These are phyloP conservation scores for Drosophila quinaria DNA, from an alignment of 2,888 invertebrate species.

Conservation along the genomic window DNA sequence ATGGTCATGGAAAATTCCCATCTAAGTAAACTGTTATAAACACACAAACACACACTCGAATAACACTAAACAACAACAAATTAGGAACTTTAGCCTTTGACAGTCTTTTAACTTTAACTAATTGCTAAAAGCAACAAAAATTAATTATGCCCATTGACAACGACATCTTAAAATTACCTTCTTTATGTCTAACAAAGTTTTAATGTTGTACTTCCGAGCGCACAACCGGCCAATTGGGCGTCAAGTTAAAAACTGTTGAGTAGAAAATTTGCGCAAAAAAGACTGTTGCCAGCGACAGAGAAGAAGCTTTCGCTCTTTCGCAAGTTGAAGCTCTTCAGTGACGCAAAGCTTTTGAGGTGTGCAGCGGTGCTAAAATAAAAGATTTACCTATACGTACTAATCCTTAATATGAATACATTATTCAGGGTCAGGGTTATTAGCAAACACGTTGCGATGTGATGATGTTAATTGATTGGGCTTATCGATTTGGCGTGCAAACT, in stretches of 20 bases:
- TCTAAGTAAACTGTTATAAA: constrained; percentile 28
- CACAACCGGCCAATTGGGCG: constrained; percentile 43
- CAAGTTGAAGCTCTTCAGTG: constrained; percentile 18
- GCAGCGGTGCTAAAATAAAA: background rate
- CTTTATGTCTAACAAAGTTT: constrained; percentile 18
- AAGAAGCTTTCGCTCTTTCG: constrained; percentile 43
- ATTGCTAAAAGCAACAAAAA: constrained; percentile 1
- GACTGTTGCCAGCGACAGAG: constrained; percentile 2
- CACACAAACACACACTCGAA: constrained; percentile 11
- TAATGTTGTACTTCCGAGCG: background rate
- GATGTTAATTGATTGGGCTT: background rate
- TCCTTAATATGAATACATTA: constrained; percentile 29
- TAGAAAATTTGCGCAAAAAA: constrained; percentile 40
- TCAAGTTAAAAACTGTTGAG: constrained; percentile 62
- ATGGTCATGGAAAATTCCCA: constrained; percentile 57
- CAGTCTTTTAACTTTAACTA: constrained; percentile 5
- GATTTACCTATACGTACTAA: constrained; percentile 9
- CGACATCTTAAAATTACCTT: constrained; percentile 35
- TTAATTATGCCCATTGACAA: constrained; percentile 10
- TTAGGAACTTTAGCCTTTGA: constrained; percentile 18
- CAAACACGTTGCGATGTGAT: constrained; percentile 5
- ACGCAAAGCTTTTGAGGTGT: constrained; percentile 56
- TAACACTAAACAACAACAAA: constrained; percentile 19
- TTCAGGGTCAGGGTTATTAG: constrained; percentile 63
- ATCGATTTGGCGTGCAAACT: background rate